Percentiles rank a stretch among this genome's conserved stretches.
These are phyloP conservation scores for Bombus haemorrhoidalis DNA, from an alignment of 1,140 invertebrate genomes.

Conservation along the genomic window DNA sequence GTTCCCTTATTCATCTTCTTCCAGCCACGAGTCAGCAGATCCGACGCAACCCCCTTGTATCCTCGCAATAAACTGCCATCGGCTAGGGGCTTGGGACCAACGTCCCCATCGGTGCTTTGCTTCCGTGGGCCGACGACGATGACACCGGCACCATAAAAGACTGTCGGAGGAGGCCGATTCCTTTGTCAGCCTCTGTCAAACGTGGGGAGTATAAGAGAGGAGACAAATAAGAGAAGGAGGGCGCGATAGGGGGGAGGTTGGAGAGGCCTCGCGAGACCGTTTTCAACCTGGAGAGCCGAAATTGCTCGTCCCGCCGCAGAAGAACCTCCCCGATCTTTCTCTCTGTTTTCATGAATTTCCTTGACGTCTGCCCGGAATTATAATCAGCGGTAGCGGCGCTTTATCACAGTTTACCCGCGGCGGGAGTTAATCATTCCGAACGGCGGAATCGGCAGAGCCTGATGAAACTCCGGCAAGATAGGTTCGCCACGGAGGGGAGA, in stretches of 20 bases:
- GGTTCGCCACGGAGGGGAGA: not conserved
- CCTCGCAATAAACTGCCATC: slow-evolving; percentile 63
- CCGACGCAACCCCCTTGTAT: slow-evolving; percentile 52
- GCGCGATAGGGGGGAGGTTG: slow-evolving; percentile 16
- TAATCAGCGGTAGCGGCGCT: slow-evolving; percentile 56
- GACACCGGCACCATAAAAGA: slow-evolving; percentile 44
- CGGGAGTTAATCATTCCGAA: slow-evolving; percentile 48
- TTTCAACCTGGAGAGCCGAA: slow-evolving; percentile 57
- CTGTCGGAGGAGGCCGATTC: slow-evolving; percentile 27
- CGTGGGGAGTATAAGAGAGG: slow-evolving; percentile 53
- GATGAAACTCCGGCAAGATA: slow-evolving; percentile 14
- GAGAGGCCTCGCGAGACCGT: slow-evolving; percentile 67
- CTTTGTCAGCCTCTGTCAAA: slow-evolving; percentile 62
- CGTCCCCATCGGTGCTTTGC: slow-evolving; percentile 39
- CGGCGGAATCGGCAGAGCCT: slow-evolving; percentile 8
- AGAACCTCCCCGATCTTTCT: slow-evolving; percentile 30
- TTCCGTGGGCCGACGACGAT: slow-evolving; percentile 31
- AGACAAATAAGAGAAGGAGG: slow-evolving; percentile 19
- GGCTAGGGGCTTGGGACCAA: slow-evolving; percentile 42
- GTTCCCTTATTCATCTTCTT: slow-evolving; percentile 56
- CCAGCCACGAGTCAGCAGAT: slow-evolving; percentile 58
- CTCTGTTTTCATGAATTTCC: slow-evolving; percentile 65
- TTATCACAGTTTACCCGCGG: slow-evolving; percentile 52
- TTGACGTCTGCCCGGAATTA: slow-evolving; percentile 65
- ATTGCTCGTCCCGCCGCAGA: slow-evolving; percentile 53